Evolutionary conservation across 37 sponge, comb jelly and placozoan genomes (phyloP).

Genomic region (Mnemiopsis leidyi): DNA sequence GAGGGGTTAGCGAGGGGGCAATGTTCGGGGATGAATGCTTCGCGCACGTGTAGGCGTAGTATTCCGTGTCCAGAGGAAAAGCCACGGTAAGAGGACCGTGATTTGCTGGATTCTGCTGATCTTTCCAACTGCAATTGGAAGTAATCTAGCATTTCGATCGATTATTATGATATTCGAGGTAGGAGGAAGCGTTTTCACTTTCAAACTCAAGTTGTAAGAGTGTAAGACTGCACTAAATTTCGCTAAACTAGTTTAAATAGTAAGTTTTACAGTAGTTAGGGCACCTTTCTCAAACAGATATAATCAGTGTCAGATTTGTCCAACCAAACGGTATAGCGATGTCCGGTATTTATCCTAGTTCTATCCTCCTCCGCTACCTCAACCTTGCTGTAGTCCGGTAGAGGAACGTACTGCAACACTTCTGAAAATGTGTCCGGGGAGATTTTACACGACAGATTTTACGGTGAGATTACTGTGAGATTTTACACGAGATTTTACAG

Average conservation of each 20-base stretch:
- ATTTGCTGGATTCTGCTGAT: no score
- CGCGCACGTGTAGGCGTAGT: background rate
- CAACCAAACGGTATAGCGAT: conserved; percentile 24
- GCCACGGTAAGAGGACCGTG: background rate
- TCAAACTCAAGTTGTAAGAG: no score
- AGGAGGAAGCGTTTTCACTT: no score
- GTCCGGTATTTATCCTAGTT: background rate
- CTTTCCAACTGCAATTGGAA: background rate
- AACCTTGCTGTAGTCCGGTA: background rate
- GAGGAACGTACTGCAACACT: background rate
- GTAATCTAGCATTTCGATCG: no score
- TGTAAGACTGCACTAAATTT: no score
- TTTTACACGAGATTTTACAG: background rate
- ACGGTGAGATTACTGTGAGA: background rate
- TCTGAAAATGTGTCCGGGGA: background rate
- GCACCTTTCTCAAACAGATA: conserved; percentile 7
- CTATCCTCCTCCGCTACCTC: background rate
- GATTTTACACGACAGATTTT: background rate
- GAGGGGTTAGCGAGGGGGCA: background rate
- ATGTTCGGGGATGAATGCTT: background rate
- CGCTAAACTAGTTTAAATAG: no score
- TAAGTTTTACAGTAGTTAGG: no score
- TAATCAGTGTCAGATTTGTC: background rate
- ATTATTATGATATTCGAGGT: no score
- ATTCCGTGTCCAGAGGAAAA: conserved; percentile 22